These are phyloP conservation scores for Bilobella aurantiaca DNA, from an alignment of 1,140 invertebrate genomes.

Conservation along the genomic window DNA sequence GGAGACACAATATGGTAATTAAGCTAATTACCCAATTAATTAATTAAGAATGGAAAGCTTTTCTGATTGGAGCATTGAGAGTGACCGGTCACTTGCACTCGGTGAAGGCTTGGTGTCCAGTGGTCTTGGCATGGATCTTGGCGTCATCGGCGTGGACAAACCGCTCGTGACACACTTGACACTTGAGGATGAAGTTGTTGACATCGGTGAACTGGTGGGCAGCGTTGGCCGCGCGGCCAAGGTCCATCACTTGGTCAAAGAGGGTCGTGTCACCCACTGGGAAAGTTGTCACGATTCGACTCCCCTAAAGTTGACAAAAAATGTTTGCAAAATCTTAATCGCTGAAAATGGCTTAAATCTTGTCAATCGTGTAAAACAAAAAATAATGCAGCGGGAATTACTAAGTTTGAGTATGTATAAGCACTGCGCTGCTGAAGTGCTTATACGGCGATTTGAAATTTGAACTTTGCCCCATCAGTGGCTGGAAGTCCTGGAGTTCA, in stretches of 20 bases:
- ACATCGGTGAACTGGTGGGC: conserved; percentile 82
- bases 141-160: conserved; percentile 69
- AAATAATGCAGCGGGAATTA: too few species aligned
- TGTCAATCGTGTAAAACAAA: too few species aligned
- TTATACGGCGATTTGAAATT: too few species aligned
- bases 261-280: conserved; percentile 59
- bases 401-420: too few species aligned
- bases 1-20: too few species aligned
- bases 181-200: conserved; percentile 71
- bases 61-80: background rate
- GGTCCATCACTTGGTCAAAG: conserved; percentile 63
- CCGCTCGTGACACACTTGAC: conserved; percentile 61
- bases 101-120: conserved; percentile 77
- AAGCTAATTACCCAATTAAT: too few species aligned
- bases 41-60: background rate
- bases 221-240: conserved; percentile 75
- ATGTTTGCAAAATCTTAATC: too few species aligned
- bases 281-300: conserved; percentile 66
- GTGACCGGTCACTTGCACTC: conserved; percentile 43
- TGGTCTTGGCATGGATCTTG: conserved; percentile 68
- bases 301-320: too few species aligned
- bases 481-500: too few species aligned
- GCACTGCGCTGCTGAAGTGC: too few species aligned
- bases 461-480: too few species aligned
- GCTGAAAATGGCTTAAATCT: too few species aligned